A percentile compares a stretch with the other conserved stretches of the same genome.
These are phyloP conservation scores for Stigmatopora argus DNA, from an alignment of 2,113 vertebrate species.

Conservation along the genomic window DNA sequence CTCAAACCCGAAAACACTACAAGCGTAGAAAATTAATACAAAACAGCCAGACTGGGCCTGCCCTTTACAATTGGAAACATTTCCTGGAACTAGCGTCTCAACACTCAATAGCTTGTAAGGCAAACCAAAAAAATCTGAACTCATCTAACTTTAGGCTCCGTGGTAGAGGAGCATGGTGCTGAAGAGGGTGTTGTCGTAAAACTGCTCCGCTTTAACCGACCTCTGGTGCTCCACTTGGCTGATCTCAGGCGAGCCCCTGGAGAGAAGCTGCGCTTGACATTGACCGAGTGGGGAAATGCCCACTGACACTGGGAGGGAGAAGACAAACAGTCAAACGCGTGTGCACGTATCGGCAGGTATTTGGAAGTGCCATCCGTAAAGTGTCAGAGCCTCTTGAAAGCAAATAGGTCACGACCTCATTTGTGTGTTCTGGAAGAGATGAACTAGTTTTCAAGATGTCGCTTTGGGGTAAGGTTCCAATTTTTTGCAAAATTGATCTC, in stretches of 20 bases:
- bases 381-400: conserved; percentile 20
- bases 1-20: conserved; percentile 11
- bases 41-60: conserved; percentile 16
- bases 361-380: conserved; percentile 3
- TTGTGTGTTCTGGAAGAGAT: conserved; percentile 15
- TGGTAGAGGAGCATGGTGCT: conserved; percentile 85
- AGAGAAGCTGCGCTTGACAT: conserved; percentile 55
- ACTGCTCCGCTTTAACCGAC: conserved; percentile 77
- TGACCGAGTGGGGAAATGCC: conserved; percentile 73
- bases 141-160: conserved; percentile 71
- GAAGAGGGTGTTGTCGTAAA: conserved; percentile 77
- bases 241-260: conserved; percentile 79
- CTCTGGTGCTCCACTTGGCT: conserved; percentile 84
- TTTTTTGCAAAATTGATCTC: conserved; percentile 5
- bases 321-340: conserved; percentile 45
- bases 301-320: conserved; percentile 62
- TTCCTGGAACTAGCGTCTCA: conserved; percentile 5
- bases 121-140: conserved; percentile 33
- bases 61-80: conserved; percentile 17
- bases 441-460: conserved; percentile 23
- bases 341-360: neutral
- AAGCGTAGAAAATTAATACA: conserved; percentile 3
- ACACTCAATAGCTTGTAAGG: conserved; percentile 51
- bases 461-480: neutral
- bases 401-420: conserved; percentile 41